Base-by-base conservation (phyloP, 2,113 vertebrate species). In the Cebidichthys violaceus region DNA sequence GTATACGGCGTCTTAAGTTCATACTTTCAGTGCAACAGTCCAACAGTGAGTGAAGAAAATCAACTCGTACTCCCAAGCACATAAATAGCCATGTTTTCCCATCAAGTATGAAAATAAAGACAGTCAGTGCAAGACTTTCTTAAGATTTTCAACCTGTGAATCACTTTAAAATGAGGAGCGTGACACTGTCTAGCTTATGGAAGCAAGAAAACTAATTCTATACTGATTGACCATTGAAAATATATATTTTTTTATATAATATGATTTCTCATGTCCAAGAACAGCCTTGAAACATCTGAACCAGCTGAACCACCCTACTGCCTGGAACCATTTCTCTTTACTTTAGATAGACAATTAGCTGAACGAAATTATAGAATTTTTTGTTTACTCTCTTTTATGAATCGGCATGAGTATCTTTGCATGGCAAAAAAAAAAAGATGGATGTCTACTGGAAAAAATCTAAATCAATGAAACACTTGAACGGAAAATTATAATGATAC, bases 11-110 rank as follows among this genome's bases (percentile, higher is more conserved):
- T 41, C 3, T 70, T 76, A 29, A 29, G 62, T 67, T 83, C 68
- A 72, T 54, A 83, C 35, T 43, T 73, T 68, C 43, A 35, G 43
- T 35, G 70, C 47, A 52, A 57, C 52, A 43, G 43, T 67, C 33
- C 61, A 37, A 54, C 33, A 60, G 24, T 45, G 11, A 77, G 54
- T 57, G n/a, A 73, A 65, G 69, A 57, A 76, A 74, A 78, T 73
- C 14, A 64, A 24, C 39, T 41, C 20, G 64, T 65, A 59, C 35
- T 68, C 27, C 50, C 27, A 18, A 66, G 77, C 72, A 60, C 29
- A 75, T 59, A 70, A 70, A 70, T 27, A 47, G 47, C 45, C 45
- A 31, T 64, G 39, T 67, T 70, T 74, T 54, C 1, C 61, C 64
- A 55, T 45, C 0, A 0, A 62, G 27, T 22, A 22, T 15, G 41